These are phyloP conservation scores for Drosophila kokeensis DNA, from an alignment of 2,888 invertebrate species.

Conservation along the genomic window DNA sequence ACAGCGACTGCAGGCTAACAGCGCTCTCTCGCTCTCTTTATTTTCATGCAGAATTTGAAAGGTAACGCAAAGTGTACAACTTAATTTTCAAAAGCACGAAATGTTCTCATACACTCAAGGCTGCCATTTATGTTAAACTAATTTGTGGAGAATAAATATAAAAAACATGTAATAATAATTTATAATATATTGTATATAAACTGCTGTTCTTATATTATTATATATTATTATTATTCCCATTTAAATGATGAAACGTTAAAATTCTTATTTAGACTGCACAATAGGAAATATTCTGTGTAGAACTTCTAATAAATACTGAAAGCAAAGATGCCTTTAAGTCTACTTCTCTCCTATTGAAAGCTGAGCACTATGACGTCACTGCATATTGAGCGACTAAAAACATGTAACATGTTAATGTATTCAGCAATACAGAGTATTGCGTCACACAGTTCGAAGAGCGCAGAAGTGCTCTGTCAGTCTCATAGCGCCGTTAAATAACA, in stretches of 20 bases:
- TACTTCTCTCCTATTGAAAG: neutral
- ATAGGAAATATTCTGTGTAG: neutral
- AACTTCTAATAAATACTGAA: neutral
- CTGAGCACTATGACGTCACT: conserved; percentile 6
- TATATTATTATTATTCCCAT: neutral
- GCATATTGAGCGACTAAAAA: neutral
- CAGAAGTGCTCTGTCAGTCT: neutral
- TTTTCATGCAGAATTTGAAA: neutral
- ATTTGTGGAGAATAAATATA: neutral
- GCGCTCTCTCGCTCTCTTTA: neutral
- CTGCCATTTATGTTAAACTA: neutral
- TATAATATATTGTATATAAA: neutral
- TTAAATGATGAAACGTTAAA: neutral
- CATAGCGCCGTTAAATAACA: conserved; percentile 3
- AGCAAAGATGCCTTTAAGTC: neutral
- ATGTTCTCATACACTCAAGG: neutral
- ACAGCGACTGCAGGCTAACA: neutral
- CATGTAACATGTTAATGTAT: neutral
- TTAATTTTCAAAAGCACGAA: neutral
- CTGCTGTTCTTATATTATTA: too few relatives aligned
- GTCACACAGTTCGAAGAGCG: neutral
- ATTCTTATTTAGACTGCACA: neutral
- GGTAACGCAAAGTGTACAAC: neutral
- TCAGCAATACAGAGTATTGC: neutral
- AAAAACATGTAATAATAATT: neutral